Evolutionary conservation across 53 echinoderm and acorn worm species (phyloP).

Genomic region (Echinarachnius parma): DNA sequence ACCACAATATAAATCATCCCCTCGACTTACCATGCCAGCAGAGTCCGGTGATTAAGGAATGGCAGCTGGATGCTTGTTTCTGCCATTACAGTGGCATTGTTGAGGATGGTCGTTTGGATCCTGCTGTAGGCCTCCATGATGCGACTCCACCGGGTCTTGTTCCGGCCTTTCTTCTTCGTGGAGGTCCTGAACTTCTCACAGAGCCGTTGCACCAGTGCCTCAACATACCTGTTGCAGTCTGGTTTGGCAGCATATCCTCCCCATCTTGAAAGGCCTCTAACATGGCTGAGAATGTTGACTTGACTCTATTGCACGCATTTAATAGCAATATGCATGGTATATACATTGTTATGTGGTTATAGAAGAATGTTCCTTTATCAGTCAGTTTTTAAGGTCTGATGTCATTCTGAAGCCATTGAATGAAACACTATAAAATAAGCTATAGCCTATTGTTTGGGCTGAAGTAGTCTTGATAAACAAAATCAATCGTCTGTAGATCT

Average conservation of each 20-base stretch:
- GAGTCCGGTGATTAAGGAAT: slow-evolving; percentile 22
- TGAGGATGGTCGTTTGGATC: slow-evolving; percentile 11
- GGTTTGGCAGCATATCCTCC: slow-evolving; percentile 44
- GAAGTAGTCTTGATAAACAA: no score
- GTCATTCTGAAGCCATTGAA: no score
- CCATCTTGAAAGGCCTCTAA: slow-evolving; percentile 25
- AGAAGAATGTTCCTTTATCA: no score
- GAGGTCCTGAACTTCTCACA: slow-evolving; percentile 14
- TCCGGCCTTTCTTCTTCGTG: slow-evolving; percentile 2
- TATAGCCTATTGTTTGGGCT: no score
- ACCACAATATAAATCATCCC: slow-evolving; percentile 16
- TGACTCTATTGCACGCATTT: slow-evolving; percentile 38
- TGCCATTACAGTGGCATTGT: slow-evolving; percentile 35
- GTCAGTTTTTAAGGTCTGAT: no score
- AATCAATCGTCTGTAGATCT: no score
- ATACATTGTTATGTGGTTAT: no score
- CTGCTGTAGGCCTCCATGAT: slow-evolving; percentile 17
- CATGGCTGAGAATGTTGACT: slow-evolving; percentile 14
- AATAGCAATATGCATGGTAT: no score
- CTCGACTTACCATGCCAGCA: slow-evolving; percentile 45
- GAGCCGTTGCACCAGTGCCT: slow-evolving; percentile 25
- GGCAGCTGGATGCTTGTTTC: slow-evolving; percentile 29
- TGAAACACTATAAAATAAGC: no score
- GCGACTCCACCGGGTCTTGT: slow-evolving; percentile 14
- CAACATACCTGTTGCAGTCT: slow-evolving; percentile 43